Percentiles rank a stretch among this genome's conserved stretches.
Evolutionary conservation across 1,140 invertebrate genomes (phyloP).

Genomic region (Rhynchophorus ferrugineus): DNA sequence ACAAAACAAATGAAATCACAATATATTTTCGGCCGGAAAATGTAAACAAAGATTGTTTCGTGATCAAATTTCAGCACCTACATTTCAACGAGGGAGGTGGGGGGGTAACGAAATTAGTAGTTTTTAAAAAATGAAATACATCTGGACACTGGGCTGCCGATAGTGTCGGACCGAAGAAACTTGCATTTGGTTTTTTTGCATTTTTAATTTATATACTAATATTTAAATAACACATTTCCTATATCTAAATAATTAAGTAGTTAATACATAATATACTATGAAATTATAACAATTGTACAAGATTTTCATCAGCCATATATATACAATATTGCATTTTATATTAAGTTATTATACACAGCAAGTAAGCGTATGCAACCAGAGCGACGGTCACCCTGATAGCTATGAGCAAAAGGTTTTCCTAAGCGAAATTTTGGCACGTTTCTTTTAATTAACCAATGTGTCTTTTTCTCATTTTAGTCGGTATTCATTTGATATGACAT

Average conservation of each 20-base stretch:
- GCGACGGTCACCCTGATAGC: slow-evolving; percentile 18
- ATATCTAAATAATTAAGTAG: slow-evolving; percentile 26
- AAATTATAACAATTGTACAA: slow-evolving; percentile 42
- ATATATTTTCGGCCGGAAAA: slow-evolving; percentile 10
- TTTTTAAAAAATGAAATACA: no score
- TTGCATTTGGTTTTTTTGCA: slow-evolving; percentile 20
- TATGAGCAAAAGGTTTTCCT: slow-evolving; percentile 38
- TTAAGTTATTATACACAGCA: slow-evolving; percentile 39
- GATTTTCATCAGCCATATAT: slow-evolving; percentile 38
- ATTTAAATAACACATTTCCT: slow-evolving; percentile 34
- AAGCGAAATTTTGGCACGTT: slow-evolving; percentile 39
- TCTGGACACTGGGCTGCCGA: no score
- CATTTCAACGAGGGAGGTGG: no score
- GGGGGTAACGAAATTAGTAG: no score
- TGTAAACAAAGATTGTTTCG: slow-evolving; percentile 18
- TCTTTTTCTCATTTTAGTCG: slow-evolving; percentile 13
- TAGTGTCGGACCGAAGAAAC: slow-evolving; percentile 15
- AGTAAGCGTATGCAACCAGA: slow-evolving; percentile 36
- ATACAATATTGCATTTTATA: slow-evolving; percentile 40
- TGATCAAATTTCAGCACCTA: no score
- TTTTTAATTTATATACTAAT: slow-evolving; percentile 16
- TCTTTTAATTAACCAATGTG: slow-evolving; percentile 19
- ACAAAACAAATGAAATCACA: slow-evolving; percentile 21
- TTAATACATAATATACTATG: slow-evolving; percentile 38
- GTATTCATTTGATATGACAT: slow-evolving; percentile 17